Conservation (phyloP, 2,797 vertebrate genomes). For the Sphenopsis melanotis region DNA sequence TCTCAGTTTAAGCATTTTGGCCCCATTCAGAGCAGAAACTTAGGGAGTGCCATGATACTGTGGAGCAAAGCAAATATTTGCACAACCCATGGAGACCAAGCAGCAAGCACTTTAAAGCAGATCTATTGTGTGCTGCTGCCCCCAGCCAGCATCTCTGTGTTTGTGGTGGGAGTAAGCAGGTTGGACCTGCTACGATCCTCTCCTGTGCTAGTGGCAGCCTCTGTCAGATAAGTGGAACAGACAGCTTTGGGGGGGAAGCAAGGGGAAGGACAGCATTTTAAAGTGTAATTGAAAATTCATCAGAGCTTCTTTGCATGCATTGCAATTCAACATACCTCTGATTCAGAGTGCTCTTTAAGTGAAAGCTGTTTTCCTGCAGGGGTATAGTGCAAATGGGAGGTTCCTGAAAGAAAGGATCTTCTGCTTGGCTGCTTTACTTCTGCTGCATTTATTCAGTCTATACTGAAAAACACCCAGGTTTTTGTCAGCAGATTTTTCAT, state of each 20-base stretch:
- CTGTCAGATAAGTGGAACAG: background rate
- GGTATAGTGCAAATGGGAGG: background rate
- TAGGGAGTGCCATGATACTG: background rate
- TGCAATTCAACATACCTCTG: background rate
- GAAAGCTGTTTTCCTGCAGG: background rate
- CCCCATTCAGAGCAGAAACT: constrained; percentile 40
- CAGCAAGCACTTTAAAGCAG: background rate
- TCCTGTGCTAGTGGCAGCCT: background rate
- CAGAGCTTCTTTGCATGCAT: background rate
- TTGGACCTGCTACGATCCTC: background rate
- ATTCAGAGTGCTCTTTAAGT: background rate
- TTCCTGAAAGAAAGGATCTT: background rate
- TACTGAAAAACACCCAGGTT: background rate
- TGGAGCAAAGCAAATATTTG: constrained; percentile 47
- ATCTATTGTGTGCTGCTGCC: background rate
- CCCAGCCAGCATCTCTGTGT: background rate
- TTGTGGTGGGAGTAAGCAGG: background rate
- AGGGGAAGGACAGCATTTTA: background rate
- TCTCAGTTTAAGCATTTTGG: background rate
- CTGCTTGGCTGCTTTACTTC: background rate
- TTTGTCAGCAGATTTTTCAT: background rate
- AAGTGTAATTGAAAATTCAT: background rate
- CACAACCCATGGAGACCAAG: background rate
- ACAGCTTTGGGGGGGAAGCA: background rate
- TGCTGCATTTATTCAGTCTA: background rate